Base-by-base conservation (phyloP, 2,797 vertebrate species). In the Melanotaenia nigrans region DNA sequence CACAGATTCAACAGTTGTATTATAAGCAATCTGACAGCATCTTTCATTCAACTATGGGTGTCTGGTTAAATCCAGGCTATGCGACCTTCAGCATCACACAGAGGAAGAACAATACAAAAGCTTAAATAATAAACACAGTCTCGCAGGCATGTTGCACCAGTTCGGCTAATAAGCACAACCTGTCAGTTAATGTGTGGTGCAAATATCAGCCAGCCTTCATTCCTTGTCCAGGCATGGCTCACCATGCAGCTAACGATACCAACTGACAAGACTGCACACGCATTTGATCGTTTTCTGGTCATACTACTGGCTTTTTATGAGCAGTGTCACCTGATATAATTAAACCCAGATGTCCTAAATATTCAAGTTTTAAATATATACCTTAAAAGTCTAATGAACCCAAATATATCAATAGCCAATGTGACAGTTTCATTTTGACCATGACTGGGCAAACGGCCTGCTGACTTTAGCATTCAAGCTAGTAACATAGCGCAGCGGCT, bases 381-480 rank as follows among this genome's bases (percentile, higher is more conserved):
- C 13, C 3, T 28, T 4, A 13, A 62, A 58, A 65, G 13, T 53
- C 13, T 42, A 11, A 25, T 9, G 18, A 42, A 36, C n/a, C 1
- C 0, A 22, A 1, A 54, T 35, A 25, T 64, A 82, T 71, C 12
- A 24, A 73, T 6, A 75, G 56, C 24, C 32, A 78, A 1, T n/a
- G 64, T 49, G 47, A 38, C 68, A 82, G 75, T 90, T 91, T 91
- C 79, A 88, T 88, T 92, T 91, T 82, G 88, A 93, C 85, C 92
- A 95, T 95, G 94, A 95, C 94, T 93, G 92, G 90, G 93, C 93
- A 95, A 73, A 89, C 88, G 93, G 93, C 93, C 94, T 93, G 74
- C 89, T 85, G 82, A 79, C 87, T 84, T 78, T 90, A 93, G 87
- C 90, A 64, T 72, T 62, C 20, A 35, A 73, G 83, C 85, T 87